phyloP scores from a whole-genome alignment of 2,797 vertebrate genomes.

The Scolopax rusticola region DNA sequence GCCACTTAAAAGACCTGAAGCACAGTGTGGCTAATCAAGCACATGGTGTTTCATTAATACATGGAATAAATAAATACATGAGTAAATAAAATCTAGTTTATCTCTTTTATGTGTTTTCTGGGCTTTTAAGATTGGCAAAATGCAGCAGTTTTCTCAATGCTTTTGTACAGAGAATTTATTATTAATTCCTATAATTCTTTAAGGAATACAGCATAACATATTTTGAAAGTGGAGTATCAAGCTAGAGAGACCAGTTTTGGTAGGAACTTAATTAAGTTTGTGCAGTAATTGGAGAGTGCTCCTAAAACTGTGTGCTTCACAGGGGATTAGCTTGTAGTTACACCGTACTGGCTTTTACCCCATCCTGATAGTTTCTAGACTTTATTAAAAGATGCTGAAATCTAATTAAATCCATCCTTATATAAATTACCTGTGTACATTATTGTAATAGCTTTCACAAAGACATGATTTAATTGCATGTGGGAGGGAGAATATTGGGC shows the following conservation, averaged over 20 bases:
- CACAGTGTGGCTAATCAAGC: not conserved
- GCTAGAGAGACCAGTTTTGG: not conserved
- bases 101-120: not conserved
- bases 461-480: not conserved
- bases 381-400: slow-evolving; percentile 43
- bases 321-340: not conserved
- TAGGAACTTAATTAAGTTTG: slow-evolving; percentile 17
- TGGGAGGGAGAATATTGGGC: not conserved
- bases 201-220: not conserved
- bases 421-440: not conserved
- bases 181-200: not conserved
- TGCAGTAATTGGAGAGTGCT: not conserved
- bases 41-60: not conserved
- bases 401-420: slow-evolving; percentile 33
- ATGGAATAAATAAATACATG: not conserved
- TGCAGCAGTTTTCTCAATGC: not conserved
- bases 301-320: not conserved
- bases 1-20: not conserved
- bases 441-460: not conserved
- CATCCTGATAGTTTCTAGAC: not conserved
- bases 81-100: not conserved
- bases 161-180: not conserved
- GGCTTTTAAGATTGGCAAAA: not conserved
- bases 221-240: not conserved
- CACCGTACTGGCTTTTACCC: not conserved